Percentiles rank a stretch among this genome's conserved stretches.
phyloP scores from a whole-genome alignment of 2,888 invertebrate genomes.

The Pegoplata infirma region DNA sequence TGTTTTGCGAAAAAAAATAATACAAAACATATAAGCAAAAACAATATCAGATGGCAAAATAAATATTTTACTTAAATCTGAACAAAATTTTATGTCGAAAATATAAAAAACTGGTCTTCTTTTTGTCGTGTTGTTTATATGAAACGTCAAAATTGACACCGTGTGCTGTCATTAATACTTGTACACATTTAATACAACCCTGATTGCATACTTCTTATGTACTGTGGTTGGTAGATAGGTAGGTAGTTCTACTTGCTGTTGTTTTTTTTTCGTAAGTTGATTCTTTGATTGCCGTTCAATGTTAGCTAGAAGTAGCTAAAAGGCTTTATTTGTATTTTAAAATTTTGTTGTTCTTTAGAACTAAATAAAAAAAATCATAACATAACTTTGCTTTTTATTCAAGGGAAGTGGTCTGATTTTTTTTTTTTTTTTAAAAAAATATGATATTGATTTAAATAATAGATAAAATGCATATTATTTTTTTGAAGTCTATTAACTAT shows the following conservation, averaged over 20 bases:
- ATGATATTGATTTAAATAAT: conserved; percentile 59
- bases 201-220: too few relatives aligned
- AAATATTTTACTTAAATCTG: too few relatives aligned
- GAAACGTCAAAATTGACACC: too few relatives aligned
- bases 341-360: conserved; percentile 1
- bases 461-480: conserved; percentile 58
- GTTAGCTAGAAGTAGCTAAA: conserved; percentile 51
- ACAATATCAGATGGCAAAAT: too few relatives aligned
- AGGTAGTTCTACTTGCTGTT: not conserved
- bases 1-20: too few relatives aligned
- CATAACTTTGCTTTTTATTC: conserved; percentile 56
- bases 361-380: conserved; percentile 48
- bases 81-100: too few relatives aligned
- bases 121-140: too few relatives aligned
- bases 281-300: conserved; percentile 36
- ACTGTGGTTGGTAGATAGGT: too few relatives aligned
- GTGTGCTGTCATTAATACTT: too few relatives aligned
- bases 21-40: too few relatives aligned
- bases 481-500: conserved; percentile 28
- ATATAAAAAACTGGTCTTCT: too few relatives aligned
- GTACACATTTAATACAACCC: too few relatives aligned
- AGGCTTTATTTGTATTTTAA: conserved; percentile 44
- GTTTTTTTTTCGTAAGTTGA: conserved; percentile 6
- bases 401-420: conserved; percentile 4
- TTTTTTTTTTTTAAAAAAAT: conserved; percentile 15